Evolutionary conservation across 2,888 invertebrate genomes (phyloP), one percentile per base, ranked within the genome.

Genomic region (Callosobruchus maculatus): DNA sequence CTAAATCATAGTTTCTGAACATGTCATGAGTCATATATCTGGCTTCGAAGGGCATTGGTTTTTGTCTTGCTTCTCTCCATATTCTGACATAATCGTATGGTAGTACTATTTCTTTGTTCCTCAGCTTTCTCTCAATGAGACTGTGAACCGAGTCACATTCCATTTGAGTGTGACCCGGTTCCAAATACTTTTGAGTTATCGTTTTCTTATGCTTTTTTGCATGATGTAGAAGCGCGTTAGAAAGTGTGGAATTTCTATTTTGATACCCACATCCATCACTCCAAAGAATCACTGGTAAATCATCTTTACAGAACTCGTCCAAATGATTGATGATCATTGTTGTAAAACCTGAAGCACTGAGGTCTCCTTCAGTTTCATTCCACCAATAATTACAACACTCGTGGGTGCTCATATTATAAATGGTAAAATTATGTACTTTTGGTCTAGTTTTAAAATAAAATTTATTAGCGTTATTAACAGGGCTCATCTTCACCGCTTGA

Each of bases 161-260:
- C 73, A 76, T 74, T 70, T 76, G 74, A 66, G 76, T 76, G 71
- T 76, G 74, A 74, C 74, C 76, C 73, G 73, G 74, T 73, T 76
- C 73, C 67, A 76, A 73, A 71, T 73, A 75, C 21, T 74, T 77
- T 72, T 77, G 77, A 18, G 31, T 72, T 4, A 77, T 70, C 0
- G 20, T 74, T 69, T 67, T 73, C 26, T 75, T 49, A 1, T 77
- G 66, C 7, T 68, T 21, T 49, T 74, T 70, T 67, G 75, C 67
- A 21, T 71, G 70, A 20, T 75, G 21, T 31, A 75, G 68, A 18
- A 77, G 70, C 20, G 74, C 77, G 72, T 75, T 77, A 1, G 77
- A 71, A 9, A 75, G 67, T 13, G 74, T 67, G 68, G 66, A 31
- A 70, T 77, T 77, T 22, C 77, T 70, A 67, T 75, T 77, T 71